These are phyloP conservation scores for Scrobipalpa atriplicella DNA, from an alignment of 2,888 invertebrate genomes.

Conservation along the genomic window DNA sequence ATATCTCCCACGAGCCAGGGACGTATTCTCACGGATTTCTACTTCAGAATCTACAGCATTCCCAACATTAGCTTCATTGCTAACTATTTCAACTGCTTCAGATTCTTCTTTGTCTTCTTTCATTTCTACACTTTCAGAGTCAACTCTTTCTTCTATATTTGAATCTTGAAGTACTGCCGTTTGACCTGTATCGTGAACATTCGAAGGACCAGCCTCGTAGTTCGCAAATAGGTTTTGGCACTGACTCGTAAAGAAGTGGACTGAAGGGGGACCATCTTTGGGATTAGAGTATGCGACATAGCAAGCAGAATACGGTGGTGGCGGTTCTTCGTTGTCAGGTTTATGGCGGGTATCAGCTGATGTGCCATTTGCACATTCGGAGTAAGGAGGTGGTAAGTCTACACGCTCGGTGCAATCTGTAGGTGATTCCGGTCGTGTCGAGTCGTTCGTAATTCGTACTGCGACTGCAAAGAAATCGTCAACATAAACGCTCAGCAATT, in stretches of 20 bases:
- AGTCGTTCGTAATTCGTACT: not conserved
- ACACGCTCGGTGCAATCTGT: not conserved
- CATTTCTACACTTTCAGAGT: not conserved
- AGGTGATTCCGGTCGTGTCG: slow-evolving; percentile 39
- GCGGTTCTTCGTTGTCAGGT: slow-evolving; percentile 52
- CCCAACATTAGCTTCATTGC: not conserved
- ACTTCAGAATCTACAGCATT: not conserved
- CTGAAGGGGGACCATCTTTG: slow-evolving; percentile 2
- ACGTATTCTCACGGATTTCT: not conserved
- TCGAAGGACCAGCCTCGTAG: slow-evolving; percentile 3
- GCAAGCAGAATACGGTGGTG: slow-evolving; percentile 68
- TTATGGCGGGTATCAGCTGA: not conserved
- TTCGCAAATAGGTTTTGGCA: slow-evolving; percentile 29
- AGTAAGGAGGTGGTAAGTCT: slow-evolving; percentile 60
- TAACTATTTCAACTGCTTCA: not conserved
- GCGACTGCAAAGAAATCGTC: slow-evolving; percentile 10
- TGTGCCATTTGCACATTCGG: slow-evolving; percentile 44
- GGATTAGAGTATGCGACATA: slow-evolving; percentile 52
- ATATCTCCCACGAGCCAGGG: not conserved
- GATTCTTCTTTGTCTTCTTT: not conserved
- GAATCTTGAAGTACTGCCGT: not conserved
- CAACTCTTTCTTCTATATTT: not conserved
- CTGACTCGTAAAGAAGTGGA: slow-evolving; percentile 11
- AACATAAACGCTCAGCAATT: not conserved
- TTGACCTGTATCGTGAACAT: slow-evolving; percentile 12